Percentiles rank a stretch among this genome's conserved stretches.
These are phyloP conservation scores for Prunella himalayana DNA, from an alignment of 2,113 vertebrate genomes.

Conservation along the genomic window DNA sequence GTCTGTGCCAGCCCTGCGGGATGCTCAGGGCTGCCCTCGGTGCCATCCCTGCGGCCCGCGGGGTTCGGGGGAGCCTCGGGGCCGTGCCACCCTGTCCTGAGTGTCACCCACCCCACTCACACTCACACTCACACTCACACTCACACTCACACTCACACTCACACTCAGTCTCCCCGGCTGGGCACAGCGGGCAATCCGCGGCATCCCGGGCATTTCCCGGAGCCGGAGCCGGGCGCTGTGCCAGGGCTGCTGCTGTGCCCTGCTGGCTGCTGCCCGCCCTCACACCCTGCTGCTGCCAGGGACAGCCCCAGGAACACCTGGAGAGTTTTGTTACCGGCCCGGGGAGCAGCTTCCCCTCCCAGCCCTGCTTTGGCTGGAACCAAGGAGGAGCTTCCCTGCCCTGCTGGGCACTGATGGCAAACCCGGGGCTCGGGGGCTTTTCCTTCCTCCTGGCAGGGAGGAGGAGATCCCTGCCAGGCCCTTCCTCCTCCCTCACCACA, in stretches of 20 bases:
- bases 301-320: not conserved
- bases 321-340: fast-evolving
- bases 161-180: not conserved
- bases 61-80: fast-evolving
- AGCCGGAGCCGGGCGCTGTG: not conserved
- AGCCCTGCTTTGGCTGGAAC: fast-evolving
- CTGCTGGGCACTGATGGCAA: fast-evolving
- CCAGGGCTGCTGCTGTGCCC: not conserved
- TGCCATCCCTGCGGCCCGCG: fast-evolving
- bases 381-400: not conserved
- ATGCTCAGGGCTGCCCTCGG: not conserved
- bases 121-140: fast-evolving
- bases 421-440: fast-evolving
- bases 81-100: not conserved
- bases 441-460: not conserved
- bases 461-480: not conserved
- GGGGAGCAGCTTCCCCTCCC: not conserved
- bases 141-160: fast-evolving
- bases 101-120: not conserved
- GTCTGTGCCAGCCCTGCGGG: fast-evolving
- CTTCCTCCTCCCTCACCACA: not conserved
- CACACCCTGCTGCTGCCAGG: not conserved
- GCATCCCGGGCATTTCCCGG: not conserved
- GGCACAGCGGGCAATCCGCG: not conserved
- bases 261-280: not conserved